phyloP scores from a whole-genome alignment of 2,113 vertebrate species.

The Lasiurus cinereus region DNA sequence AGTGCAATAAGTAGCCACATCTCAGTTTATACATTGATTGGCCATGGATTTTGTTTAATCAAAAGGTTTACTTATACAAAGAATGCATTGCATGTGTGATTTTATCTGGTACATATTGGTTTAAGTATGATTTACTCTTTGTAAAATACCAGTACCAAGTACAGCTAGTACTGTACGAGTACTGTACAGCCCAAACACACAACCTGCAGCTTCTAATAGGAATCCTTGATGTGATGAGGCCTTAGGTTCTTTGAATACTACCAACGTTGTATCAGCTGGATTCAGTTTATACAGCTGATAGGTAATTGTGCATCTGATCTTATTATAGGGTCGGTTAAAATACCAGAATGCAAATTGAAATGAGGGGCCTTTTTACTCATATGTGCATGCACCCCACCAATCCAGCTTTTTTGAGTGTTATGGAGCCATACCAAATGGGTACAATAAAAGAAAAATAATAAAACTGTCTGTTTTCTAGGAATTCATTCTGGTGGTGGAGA shows the following conservation, averaged over 20 bases:
- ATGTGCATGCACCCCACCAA: background rate
- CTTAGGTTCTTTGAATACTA: background rate
- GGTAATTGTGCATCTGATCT: background rate
- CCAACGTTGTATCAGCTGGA: background rate
- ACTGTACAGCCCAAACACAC: background rate
- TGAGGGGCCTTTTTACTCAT: background rate
- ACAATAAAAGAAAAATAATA: slow-evolving; percentile 5
- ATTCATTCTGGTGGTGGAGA: background rate
- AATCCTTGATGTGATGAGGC: background rate
- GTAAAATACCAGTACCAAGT: background rate
- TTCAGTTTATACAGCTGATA: background rate
- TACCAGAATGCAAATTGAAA: background rate
- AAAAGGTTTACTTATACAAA: background rate
- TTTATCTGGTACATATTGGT: background rate
- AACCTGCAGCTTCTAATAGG: background rate
- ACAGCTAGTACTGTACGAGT: too few relatives aligned
- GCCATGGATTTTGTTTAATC: background rate
- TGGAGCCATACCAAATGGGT: background rate
- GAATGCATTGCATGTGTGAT: background rate
- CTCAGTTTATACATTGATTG: background rate
- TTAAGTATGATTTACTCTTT: background rate
- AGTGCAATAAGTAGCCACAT: background rate
- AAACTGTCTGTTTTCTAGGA: background rate
- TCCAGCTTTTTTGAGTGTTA: background rate
- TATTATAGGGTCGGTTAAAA: background rate